Evolutionary conservation across 2,888 invertebrate genomes (phyloP).

Genomic region (Bugulina stolonifera): DNA sequence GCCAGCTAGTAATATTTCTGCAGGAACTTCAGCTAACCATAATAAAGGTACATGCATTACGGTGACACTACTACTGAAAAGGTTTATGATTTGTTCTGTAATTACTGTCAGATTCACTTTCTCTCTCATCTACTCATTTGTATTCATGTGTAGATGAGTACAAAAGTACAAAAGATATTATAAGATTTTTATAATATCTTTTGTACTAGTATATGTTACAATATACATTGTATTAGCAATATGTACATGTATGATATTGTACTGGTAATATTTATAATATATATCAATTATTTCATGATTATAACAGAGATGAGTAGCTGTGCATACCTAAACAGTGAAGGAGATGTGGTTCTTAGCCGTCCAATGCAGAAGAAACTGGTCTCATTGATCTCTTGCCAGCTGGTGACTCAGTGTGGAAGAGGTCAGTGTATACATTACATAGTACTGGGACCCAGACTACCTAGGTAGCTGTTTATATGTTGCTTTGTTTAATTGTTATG

Average conservation of each 20-base stretch:
- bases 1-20: neutral
- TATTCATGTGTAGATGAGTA: no score
- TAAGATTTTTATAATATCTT: no score
- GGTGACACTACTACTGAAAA: no score
- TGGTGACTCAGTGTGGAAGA: slow-evolving; percentile 74
- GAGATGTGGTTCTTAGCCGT: slow-evolving; percentile 63
- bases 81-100: no score
- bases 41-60: slow-evolving; percentile 15
- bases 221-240: no score
- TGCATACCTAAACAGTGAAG: neutral
- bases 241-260: neutral
- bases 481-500: no score
- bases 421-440: slow-evolving; percentile 27
- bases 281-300: neutral
- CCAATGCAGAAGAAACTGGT: slow-evolving; percentile 95
- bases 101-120: no score
- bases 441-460: no score
- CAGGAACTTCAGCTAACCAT: neutral
- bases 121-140: no score
- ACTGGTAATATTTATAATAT: neutral
- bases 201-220: no score
- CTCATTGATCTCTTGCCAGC: slow-evolving; percentile 82
- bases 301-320: slow-evolving; percentile 22
- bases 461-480: no score
- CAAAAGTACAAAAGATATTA: no score